These are phyloP conservation scores for Pinctada fucata DNA, from an alignment of 2,888 invertebrate species.

Conservation along the genomic window DNA sequence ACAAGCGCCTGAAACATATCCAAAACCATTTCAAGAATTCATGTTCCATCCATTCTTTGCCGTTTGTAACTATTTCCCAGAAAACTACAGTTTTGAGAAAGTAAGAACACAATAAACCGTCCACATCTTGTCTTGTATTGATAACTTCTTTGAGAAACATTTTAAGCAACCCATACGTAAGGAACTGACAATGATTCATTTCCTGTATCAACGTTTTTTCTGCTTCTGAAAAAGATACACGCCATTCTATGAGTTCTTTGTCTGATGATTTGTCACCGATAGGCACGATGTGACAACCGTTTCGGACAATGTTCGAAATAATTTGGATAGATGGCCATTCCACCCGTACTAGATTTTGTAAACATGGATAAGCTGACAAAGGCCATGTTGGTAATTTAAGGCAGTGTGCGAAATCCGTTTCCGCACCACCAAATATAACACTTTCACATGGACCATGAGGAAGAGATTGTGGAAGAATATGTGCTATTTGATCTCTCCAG, in stretches of 20 bases:
- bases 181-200: conserved; percentile 9
- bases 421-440: neutral
- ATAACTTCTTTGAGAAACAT: too few relatives aligned
- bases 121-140: too few relatives aligned
- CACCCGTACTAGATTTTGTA: neutral
- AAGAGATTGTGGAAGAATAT: neutral
- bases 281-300: conserved; percentile 2
- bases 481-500: too few relatives aligned
- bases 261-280: neutral
- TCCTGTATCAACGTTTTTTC: neutral
- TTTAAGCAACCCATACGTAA: conserved; percentile 11
- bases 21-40: conserved; percentile 4
- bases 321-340: conserved; percentile 1
- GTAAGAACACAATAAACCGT: too few relatives aligned
- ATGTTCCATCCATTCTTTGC: neutral
- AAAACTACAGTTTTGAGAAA: too few relatives aligned
- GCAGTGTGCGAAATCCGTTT: neutral
- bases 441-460: conserved; percentile 10
- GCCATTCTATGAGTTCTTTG: conserved; percentile 8
- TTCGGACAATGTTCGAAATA: neutral
- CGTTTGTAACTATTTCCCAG: neutral
- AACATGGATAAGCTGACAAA: neutral
- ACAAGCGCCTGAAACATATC: conserved; percentile 3
- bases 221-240: conserved; percentile 4
- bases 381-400: neutral